These are phyloP conservation scores for Colletes gigas DNA, from an alignment of 1,140 invertebrate genomes.

Conservation along the genomic window DNA sequence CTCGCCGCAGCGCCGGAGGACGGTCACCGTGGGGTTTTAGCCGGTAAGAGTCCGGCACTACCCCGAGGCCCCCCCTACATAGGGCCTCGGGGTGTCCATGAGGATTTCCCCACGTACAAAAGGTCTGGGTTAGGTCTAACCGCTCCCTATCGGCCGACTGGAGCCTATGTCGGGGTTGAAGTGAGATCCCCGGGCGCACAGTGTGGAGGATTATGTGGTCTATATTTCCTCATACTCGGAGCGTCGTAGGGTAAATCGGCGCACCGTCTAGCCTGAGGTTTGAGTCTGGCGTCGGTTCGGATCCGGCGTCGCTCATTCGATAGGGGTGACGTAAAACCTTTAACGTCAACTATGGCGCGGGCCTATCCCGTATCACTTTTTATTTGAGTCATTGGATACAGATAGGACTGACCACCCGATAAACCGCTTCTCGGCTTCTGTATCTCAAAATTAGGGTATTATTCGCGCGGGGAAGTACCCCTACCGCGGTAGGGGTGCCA, in stretches of 20 bases:
- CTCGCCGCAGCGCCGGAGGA: no score
- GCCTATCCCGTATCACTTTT: constrained; percentile 1
- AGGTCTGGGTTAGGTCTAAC: no score
- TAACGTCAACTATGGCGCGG: background rate
- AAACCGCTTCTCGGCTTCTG: background rate
- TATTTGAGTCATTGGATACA: background rate
- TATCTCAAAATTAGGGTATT: background rate
- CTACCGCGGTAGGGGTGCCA: background rate
- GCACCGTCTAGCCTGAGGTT: background rate
- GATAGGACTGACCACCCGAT: background rate
- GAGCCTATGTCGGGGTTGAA: background rate
- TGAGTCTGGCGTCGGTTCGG: no score
- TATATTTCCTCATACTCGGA: constrained; percentile 1
- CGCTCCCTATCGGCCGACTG: no score
- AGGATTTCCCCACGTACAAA: no score
- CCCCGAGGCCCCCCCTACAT: no score
- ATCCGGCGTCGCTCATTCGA: no score
- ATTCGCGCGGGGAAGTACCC: background rate
- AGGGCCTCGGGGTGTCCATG: no score
- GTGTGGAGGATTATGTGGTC: background rate
- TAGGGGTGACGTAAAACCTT: background rate
- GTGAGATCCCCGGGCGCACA: background rate
- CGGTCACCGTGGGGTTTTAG: no score
- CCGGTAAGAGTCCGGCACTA: no score
- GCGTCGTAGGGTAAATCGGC: background rate